Conservation (phyloP, 2,888 invertebrate species). For the Meganola albula region DNA sequence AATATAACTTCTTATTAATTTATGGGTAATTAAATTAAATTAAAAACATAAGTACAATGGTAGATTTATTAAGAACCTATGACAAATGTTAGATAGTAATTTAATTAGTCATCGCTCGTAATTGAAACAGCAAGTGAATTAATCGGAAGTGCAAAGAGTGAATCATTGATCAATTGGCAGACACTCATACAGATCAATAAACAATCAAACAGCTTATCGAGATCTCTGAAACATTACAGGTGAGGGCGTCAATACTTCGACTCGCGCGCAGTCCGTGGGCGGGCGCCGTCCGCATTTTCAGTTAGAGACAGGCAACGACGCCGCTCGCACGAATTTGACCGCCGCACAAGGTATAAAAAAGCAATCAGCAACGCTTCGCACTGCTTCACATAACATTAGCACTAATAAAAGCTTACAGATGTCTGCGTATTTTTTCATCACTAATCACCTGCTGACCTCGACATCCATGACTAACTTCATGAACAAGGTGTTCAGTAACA, state of each 20-base stretch:
- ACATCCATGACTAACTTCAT: constrained; percentile 62
- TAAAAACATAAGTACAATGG: too few species aligned
- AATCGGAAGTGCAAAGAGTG: constrained; percentile 18
- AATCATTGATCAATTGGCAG: constrained; percentile 27
- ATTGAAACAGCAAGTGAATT: too few species aligned
- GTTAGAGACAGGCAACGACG: constrained; percentile 69
- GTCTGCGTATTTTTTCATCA: constrained; percentile 43
- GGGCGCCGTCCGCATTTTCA: constrained; percentile 50
- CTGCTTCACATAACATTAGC: constrained; percentile 62
- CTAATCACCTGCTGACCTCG: constrained; percentile 59
- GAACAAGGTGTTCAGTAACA: constrained; percentile 59
- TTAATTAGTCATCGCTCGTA: too few species aligned
- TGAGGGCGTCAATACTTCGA: constrained; percentile 42
- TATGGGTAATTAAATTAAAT: too few species aligned
- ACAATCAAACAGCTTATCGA: constrained; percentile 33
- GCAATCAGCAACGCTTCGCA: constrained; percentile 36
- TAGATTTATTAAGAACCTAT: too few species aligned
- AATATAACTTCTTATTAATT: constrained; percentile 9
- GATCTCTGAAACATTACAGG: constrained; percentile 61
- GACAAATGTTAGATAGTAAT: too few species aligned
- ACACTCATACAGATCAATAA: constrained; percentile 26
- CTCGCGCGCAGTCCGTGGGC: constrained; percentile 50
- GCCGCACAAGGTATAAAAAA: constrained; percentile 70
- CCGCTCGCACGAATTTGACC: constrained; percentile 73
- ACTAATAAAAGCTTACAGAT: constrained; percentile 66